Percentiles rank a stretch among this genome's conserved stretches.
Evolutionary conservation across 2,113 vertebrate species (phyloP).

Genomic region (Scatophagus argus): DNA sequence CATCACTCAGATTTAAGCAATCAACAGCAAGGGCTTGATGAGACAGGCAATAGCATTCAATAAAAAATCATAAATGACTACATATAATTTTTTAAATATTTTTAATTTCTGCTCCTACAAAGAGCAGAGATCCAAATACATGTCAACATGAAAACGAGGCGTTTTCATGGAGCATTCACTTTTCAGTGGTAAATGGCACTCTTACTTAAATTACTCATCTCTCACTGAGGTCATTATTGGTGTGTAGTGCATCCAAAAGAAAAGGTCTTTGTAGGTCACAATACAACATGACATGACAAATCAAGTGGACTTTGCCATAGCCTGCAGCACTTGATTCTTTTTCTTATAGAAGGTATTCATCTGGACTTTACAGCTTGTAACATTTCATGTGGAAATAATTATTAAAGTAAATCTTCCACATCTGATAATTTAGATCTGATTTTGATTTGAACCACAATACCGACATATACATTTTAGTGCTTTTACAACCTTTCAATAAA

Average conservation of each 20-base stretch:
- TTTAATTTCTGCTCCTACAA: not conserved
- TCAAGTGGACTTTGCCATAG: constrained; percentile 12
- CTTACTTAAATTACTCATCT: constrained; percentile 27
- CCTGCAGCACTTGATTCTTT: not conserved
- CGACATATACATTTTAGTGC: not conserved
- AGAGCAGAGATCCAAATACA: not conserved
- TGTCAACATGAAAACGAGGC: not conserved
- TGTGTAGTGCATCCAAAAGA: constrained; percentile 19
- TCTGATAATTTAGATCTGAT: constrained; percentile 2
- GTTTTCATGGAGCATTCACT: constrained; percentile 24
- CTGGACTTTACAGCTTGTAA: not conserved
- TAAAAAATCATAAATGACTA: not conserved
- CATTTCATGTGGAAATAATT: not conserved
- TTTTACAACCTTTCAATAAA: not conserved
- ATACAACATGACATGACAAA: constrained; percentile 26
- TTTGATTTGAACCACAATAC: not conserved
- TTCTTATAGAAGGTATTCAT: not conserved
- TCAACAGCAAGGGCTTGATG: too few relatives aligned
- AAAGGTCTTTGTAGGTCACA: constrained; percentile 4
- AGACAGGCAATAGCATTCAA: not conserved
- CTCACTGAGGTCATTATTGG: constrained; percentile 28
- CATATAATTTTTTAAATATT: not conserved
- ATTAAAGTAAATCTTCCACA: not conserved
- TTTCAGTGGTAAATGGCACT: constrained; percentile 37
- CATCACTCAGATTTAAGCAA: too few relatives aligned